These are phyloP conservation scores for Centropus unirufus DNA, from an alignment of 2,113 vertebrate genomes.

Conservation along the genomic window DNA sequence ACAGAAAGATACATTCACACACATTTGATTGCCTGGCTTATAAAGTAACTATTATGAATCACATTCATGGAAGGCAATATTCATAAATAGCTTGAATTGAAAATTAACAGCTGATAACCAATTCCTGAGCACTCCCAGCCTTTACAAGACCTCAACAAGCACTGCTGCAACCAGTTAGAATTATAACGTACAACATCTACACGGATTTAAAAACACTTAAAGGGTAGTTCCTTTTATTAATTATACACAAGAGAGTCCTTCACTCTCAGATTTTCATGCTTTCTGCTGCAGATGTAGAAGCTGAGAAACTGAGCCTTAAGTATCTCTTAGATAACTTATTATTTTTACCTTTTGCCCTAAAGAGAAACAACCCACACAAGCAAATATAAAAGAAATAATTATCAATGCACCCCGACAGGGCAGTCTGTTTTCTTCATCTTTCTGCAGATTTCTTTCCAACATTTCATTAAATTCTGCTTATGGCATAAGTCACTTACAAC, in stretches of 20 bases:
- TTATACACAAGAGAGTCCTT: not conserved
- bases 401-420: not conserved
- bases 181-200: not conserved
- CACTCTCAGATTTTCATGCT: not conserved
- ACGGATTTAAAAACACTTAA: not conserved
- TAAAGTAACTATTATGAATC: not conserved
- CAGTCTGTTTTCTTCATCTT: not conserved
- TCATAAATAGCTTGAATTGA: not conserved
- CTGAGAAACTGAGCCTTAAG: not conserved
- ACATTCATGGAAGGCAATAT: not conserved
- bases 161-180: not conserved
- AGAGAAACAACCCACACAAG: not conserved
- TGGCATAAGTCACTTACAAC: not conserved
- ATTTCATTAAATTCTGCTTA: not conserved
- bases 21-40: not conserved
- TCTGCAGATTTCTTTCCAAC: not conserved
- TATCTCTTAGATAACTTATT: not conserved
- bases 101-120: not conserved
- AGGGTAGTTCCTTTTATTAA: not conserved
- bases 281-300: not conserved
- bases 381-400: not conserved
- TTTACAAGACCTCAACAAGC: not conserved
- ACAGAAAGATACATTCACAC: not conserved
- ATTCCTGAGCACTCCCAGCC: not conserved
- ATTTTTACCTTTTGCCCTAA: constrained; percentile 14